Conservation (phyloP, 2,888 invertebrate genomes). For the Acleris emargana region DNA sequence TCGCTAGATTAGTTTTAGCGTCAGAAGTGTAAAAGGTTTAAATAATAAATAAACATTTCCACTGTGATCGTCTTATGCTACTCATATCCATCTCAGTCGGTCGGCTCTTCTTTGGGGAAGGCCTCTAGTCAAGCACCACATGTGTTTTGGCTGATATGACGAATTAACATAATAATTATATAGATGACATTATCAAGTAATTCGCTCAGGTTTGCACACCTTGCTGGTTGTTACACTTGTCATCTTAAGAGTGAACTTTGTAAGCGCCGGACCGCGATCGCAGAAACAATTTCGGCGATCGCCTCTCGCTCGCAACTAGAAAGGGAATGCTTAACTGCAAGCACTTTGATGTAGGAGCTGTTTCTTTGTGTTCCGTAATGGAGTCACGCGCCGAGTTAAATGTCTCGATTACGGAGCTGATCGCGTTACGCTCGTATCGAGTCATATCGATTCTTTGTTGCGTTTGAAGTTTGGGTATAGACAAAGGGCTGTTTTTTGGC, state of each 20-base stretch:
- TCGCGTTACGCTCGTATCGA: conserved; percentile 46
- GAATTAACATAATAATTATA: too few relatives aligned
- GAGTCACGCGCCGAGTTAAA: conserved; percentile 71
- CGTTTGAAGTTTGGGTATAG: conserved; percentile 21
- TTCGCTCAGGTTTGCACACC: too few relatives aligned
- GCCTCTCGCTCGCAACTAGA: conserved; percentile 39
- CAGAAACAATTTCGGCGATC: conserved; percentile 4
- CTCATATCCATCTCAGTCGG: too few relatives aligned
- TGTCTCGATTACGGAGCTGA: conserved; percentile 57
- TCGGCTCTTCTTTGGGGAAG: too few relatives aligned
- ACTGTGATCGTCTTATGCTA: too few relatives aligned
- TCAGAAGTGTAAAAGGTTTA: too few relatives aligned
- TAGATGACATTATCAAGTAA: too few relatives aligned
- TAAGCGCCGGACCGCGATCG: conserved; percentile 1
- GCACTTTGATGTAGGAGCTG: conserved; percentile 56
- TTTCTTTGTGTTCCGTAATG: conserved; percentile 64
- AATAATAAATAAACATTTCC: too few relatives aligned
- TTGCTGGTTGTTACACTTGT: too few relatives aligned
- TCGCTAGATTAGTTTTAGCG: too few relatives aligned
- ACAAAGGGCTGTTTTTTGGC: conserved; percentile 2
- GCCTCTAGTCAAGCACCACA: too few relatives aligned
- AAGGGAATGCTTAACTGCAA: conserved; percentile 47
- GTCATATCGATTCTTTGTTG: conserved; percentile 55
- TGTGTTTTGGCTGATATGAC: too few relatives aligned
- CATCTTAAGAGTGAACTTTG: background rate